Evolutionary conservation across 2,113 vertebrate genomes (phyloP), one percentile per base, ranked within the genome.

Genomic region (Prochilodus magdalenae): DNA sequence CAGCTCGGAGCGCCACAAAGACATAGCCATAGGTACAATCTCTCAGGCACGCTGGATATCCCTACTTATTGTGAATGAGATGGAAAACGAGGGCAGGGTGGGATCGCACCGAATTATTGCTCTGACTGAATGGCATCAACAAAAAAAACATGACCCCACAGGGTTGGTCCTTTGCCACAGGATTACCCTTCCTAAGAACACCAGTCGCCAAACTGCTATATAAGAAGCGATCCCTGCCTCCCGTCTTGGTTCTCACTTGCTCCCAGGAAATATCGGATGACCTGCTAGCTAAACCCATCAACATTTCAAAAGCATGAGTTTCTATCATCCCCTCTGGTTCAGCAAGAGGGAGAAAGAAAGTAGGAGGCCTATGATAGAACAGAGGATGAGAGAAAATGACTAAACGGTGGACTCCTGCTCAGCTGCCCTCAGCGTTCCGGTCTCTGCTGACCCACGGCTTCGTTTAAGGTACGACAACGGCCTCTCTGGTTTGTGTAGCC

Each of bases 61-160:
- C 63, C 18, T 0, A 20, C n/a, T 27, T 27, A 26, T 51, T 16
- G 59, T 27, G 55, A 57, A 77, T 51, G 53, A 77, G 27, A 76
- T 75, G 60, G 55, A 57, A 47, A 15, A 18, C 14, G 29, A 30
- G 14, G 40, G 73, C 60, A 49, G 44, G 16, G n/a, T 80, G 59
- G 18, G 27, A 69, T 63, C 72, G 8, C 24, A 29, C 53, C 77
- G 71, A 75, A 82, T 83, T 86, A 86, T 86, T 86, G 85, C 85
- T 86, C 55, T 24, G 33, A 69, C 77, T 15, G 26, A 15, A 36
- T 36, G 36, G 33, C 27, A 18, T 77, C 55, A 29, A 59, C 77
- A 7, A 24, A 44, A 59, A 1, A n/a, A n/a, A n/a, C n/a, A n/a
- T n/a, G n/a, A n/a, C n/a, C n/a, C n/a, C n/a, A n/a, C n/a, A n/a